A percentile compares a stretch with the other conserved stretches of the same genome.
Conservation (phyloP, 1,140 invertebrate genomes). For the Drosophila triauraria region DNA sequence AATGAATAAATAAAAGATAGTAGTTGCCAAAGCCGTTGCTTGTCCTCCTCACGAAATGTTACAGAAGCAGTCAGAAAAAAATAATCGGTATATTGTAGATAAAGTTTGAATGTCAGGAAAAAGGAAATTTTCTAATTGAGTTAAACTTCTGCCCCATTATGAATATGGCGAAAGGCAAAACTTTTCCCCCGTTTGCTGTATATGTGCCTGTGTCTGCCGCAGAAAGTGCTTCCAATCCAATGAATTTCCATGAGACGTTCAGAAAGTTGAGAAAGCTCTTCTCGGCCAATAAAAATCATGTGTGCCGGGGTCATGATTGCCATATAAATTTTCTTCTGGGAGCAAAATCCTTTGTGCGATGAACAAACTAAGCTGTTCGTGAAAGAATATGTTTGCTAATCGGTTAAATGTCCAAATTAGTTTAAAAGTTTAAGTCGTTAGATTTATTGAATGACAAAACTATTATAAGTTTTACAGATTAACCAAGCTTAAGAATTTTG, state of each 20-base stretch:
- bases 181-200: constrained; percentile 26
- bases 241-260: constrained; percentile 38
- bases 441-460: not conserved
- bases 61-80: constrained; percentile 17
- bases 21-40: constrained; percentile 52
- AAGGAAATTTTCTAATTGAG: constrained; percentile 71
- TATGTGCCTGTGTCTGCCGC: constrained; percentile 13
- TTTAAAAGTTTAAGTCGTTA: not conserved
- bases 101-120: constrained; percentile 48
- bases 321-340: not conserved
- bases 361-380: not conserved
- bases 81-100: constrained; percentile 11
- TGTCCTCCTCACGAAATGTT: constrained; percentile 9
- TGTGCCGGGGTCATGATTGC: not conserved
- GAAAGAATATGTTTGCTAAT: not conserved
- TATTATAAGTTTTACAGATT: not conserved
- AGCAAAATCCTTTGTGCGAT: not conserved
- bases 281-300: constrained; percentile 35
- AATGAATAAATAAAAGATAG: constrained; percentile 77
- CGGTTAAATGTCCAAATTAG: not conserved
- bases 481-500: no score
- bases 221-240: constrained; percentile 43
- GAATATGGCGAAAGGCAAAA: constrained; percentile 44
- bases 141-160: constrained; percentile 55
- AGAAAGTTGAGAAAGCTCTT: constrained; percentile 28